These are phyloP conservation scores for Diadema setosum DNA, from an alignment of 35 echinoderm and acorn worm species.

Conservation along the genomic window DNA sequence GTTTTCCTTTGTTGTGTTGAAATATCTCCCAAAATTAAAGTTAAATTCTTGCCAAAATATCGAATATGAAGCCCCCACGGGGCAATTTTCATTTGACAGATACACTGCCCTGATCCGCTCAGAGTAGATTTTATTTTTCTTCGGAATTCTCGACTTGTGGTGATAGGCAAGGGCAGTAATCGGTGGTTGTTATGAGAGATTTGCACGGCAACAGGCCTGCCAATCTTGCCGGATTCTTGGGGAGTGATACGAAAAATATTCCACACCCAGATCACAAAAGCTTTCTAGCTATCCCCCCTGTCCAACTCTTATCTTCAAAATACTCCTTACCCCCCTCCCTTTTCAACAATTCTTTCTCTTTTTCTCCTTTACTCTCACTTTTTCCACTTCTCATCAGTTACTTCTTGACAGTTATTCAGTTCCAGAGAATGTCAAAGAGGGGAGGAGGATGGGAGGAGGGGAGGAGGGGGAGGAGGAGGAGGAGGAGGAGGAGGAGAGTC, in stretches of 20 bases:
- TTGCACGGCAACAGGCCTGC: background rate
- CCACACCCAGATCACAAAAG: background rate
- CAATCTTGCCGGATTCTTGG: background rate
- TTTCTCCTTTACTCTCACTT: too few species aligned
- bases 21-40: slow-evolving; percentile 10
- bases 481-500: too few species aligned
- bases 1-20: slow-evolving; percentile 16
- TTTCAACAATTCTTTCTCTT: too few species aligned
- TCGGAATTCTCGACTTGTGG: slow-evolving; percentile 5
- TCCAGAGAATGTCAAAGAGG: too few species aligned
- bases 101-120: background rate
- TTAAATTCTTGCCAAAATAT: slow-evolving; percentile 15
- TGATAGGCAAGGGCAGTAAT: background rate
- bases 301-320: too few species aligned
- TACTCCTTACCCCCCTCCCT: too few species aligned
- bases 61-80: background rate
- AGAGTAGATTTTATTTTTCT: slow-evolving; percentile 29
- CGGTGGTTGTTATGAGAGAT: slow-evolving; percentile 20
- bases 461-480: too few species aligned
- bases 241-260: background rate
- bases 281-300: slow-evolving; percentile 8
- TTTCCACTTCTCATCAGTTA: background rate
- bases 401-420: background rate
- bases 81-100: slow-evolving; percentile 13
- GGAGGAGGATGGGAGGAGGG: too few species aligned